Conservation (phyloP, 1,140 invertebrate genomes). For the Anadara kagoshimensis region DNA sequence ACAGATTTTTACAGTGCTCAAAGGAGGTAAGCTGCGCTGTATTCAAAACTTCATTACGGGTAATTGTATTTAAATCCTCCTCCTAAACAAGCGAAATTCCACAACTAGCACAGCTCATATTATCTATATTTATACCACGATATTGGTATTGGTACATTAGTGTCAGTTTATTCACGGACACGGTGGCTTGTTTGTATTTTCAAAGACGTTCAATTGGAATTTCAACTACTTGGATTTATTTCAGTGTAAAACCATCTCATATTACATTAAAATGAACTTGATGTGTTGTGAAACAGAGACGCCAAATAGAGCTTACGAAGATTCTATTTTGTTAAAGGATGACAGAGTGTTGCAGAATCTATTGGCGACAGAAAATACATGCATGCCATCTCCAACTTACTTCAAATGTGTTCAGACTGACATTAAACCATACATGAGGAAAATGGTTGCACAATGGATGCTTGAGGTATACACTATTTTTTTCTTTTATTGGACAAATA, state of each 20-base stretch:
- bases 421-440: conserved; percentile 90
- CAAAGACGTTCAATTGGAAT: background rate
- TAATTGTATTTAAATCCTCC: background rate
- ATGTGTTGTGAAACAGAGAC: conserved; percentile 66
- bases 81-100: conserved; percentile 2
- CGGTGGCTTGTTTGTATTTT: background rate
- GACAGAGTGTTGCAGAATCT: conserved; percentile 88
- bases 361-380: conserved; percentile 86
- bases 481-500: background rate
- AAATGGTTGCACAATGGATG: conserved; percentile 96
- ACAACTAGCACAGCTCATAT: conserved; percentile 1
- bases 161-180: background rate
- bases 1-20: too few relatives aligned
- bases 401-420: conserved; percentile 92
- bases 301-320: conserved; percentile 76
- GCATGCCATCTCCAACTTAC: conserved; percentile 82
- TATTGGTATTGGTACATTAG: background rate
- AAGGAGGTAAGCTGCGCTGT: too few relatives aligned
- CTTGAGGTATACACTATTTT: conserved; percentile 83
- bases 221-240: background rate
- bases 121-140: conserved; percentile 5
- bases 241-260: too few relatives aligned
- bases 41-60: background rate
- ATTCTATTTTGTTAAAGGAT: conserved; percentile 86
- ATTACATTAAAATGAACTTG: conserved; percentile 48